A percentile compares a stretch with the other conserved stretches of the same genome.
phyloP scores from a whole-genome alignment of 2,797 vertebrate species.

The Microcaecilia unicolor region DNA sequence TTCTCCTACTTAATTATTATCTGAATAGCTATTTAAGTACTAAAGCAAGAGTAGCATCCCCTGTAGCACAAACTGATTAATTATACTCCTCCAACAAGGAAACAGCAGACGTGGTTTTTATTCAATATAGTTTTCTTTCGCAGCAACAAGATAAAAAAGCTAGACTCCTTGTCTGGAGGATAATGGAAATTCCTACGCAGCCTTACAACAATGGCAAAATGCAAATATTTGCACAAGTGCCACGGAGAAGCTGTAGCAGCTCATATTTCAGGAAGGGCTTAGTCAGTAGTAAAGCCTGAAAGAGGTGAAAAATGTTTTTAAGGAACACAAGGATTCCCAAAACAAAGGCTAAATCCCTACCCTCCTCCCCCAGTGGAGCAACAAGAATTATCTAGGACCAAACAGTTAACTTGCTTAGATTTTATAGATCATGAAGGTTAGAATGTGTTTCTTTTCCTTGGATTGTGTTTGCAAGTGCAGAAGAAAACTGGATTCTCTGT shows the following conservation, averaged over 20 bases:
- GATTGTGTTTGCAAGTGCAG: too few species aligned
- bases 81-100: constrained; percentile 1
- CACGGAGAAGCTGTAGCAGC: background rate
- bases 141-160: constrained; percentile 3
- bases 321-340: too few species aligned
- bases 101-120: background rate
- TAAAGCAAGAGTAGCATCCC: background rate
- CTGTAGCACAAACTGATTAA: constrained; percentile 7
- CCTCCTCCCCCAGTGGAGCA: too few species aligned
- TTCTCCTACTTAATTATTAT: constrained; percentile 19
- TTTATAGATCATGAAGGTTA: too few species aligned
- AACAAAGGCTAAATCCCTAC: too few species aligned
- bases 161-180: background rate
- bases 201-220: background rate
- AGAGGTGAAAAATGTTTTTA: too few species aligned
- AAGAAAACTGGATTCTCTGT: too few species aligned
- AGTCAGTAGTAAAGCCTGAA: too few species aligned
- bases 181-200: background rate
- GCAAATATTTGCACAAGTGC: background rate
- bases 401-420: too few species aligned
- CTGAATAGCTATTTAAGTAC: constrained; percentile 10
- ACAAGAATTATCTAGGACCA: too few species aligned
- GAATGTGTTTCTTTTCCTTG: too few species aligned
- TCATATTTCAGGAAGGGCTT: too few species aligned
- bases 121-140: background rate